These are phyloP conservation scores for Emberiza fucata DNA, from an alignment of 2,113 vertebrate genomes.

Conservation along the genomic window DNA sequence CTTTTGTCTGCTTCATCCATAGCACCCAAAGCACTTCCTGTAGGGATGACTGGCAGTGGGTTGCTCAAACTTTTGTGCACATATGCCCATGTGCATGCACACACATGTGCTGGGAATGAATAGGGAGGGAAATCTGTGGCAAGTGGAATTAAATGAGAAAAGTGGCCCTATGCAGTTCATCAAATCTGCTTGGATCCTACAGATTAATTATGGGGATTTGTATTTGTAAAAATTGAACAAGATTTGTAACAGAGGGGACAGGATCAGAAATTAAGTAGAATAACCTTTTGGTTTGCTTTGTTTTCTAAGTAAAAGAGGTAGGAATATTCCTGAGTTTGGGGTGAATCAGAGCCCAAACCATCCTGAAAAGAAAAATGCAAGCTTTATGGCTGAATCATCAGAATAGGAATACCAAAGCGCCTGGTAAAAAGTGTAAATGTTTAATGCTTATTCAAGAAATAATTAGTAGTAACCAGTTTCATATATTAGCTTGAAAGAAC, in stretches of 20 bases:
- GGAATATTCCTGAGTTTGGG: neutral
- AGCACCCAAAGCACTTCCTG: neutral
- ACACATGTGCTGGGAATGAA: neutral
- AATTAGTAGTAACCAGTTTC: neutral
- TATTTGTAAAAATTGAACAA: neutral
- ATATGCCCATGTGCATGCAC: neutral
- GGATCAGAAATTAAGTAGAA: neutral
- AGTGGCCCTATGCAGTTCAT: neutral
- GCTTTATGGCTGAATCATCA: neutral
- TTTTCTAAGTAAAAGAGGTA: neutral
- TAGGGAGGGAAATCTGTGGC: neutral
- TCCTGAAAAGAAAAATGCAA: conserved; percentile 15
- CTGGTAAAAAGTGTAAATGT: neutral
- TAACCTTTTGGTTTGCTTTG: neutral
- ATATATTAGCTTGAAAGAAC: neutral
- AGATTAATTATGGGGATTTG: neutral
- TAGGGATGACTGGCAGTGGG: neutral
- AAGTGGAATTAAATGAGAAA: neutral
- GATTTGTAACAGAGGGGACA: neutral
- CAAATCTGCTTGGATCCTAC: neutral
- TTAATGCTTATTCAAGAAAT: neutral
- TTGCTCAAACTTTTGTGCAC: neutral
- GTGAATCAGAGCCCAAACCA: neutral
- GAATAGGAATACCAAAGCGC: neutral
- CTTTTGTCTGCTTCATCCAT: neutral